A percentile compares a stretch with the other conserved stretches of the same genome.
Evolutionary conservation across 2,797 vertebrate genomes (phyloP).

Genomic region (Pygocentrus nattereri): DNA sequence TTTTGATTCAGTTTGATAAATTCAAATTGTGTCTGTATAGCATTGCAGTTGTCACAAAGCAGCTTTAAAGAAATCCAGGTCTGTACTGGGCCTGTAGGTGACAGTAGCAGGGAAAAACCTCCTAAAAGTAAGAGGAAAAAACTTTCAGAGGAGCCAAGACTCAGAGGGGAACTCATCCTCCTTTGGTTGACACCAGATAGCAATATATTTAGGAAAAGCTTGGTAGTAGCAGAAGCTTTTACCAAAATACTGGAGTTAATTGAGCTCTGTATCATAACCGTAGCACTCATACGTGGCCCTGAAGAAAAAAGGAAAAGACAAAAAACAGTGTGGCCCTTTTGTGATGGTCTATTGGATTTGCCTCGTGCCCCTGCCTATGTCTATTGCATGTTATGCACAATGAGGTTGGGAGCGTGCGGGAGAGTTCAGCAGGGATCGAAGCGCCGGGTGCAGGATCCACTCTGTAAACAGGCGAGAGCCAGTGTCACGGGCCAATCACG

Average conservation of each 20-base stretch:
- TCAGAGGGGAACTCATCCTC: too few relatives aligned
- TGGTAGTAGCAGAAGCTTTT: background rate
- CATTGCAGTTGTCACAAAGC: too few relatives aligned
- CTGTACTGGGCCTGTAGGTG: too few relatives aligned
- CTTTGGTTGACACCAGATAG: too few relatives aligned
- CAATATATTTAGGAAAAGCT: background rate
- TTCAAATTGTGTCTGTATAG: too few relatives aligned
- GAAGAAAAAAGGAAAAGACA: background rate
- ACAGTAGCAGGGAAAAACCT: too few relatives aligned
- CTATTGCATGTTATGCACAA: slow-evolving; percentile 51
- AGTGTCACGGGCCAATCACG: slow-evolving; percentile 35
- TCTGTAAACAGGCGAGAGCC: slow-evolving; percentile 49
- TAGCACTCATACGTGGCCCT: background rate
- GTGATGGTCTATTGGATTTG: slow-evolving; percentile 35
- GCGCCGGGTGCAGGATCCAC: slow-evolving; percentile 28
- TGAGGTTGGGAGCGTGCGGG: slow-evolving; percentile 52
- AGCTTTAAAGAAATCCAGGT: too few relatives aligned
- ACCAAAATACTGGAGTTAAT: background rate
- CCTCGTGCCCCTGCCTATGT: slow-evolving; percentile 57
- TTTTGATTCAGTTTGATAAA: too few relatives aligned
- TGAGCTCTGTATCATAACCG: background rate
- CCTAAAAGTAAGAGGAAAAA: too few relatives aligned
- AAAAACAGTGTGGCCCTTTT: slow-evolving; percentile 20
- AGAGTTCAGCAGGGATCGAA: slow-evolving; percentile 61
- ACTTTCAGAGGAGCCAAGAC: too few relatives aligned